Base-by-base conservation (phyloP, 2,797 vertebrate genomes). In the Cetoscarus ocellatus region DNA sequence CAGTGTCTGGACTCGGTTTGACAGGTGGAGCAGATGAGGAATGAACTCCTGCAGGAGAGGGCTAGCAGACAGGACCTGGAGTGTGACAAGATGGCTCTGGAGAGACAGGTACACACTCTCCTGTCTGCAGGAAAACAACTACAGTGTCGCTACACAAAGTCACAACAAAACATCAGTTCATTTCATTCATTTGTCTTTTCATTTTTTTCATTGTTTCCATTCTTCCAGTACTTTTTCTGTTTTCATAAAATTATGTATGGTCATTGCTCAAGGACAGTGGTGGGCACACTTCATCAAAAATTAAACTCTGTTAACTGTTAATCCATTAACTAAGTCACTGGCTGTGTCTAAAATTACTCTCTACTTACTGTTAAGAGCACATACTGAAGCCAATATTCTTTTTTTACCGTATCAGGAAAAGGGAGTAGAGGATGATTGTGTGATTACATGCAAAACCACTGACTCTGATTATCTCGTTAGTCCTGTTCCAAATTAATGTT, bases 11-110 rank as follows among this genome's bases (percentile, higher is more conserved):
- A 80, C 89, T 91, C 71, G 91, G 88, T 86, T 91, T 91, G 87
- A 91, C 83, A 99, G 98, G 95, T 98, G 91, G 98, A 99, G 87
- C 97, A 99, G 93, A 96, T 97, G 94, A 96, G 97, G 86, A 95
- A 87, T 44, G 98, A 99, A 86, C 93, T 99, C 19, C 95, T 99
- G 86, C 98, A 99, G 92, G 98, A 99, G 92, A 95, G 96, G 92
- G 94, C 96, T 73, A 79, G 91, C 80, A 96, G 94, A 88, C 98
- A 99, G 89, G 97, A 99, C 86, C 89, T 99, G 93, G 98, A 99
- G 85, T 99, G 97, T 92, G 97, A 99, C 95, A 99, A 99, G 94
- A 95, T 96, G 84, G 95, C 98, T 3, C 90, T 99, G 92, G 98
- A 99, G 92, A 97, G 97, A 95, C 98, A 99, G 97, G 98, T 99